A percentile compares a stretch with the other conserved stretches of the same genome.
Evolutionary conservation across 2,113 vertebrate genomes (phyloP).

Genomic region (Muscicapa adusta): DNA sequence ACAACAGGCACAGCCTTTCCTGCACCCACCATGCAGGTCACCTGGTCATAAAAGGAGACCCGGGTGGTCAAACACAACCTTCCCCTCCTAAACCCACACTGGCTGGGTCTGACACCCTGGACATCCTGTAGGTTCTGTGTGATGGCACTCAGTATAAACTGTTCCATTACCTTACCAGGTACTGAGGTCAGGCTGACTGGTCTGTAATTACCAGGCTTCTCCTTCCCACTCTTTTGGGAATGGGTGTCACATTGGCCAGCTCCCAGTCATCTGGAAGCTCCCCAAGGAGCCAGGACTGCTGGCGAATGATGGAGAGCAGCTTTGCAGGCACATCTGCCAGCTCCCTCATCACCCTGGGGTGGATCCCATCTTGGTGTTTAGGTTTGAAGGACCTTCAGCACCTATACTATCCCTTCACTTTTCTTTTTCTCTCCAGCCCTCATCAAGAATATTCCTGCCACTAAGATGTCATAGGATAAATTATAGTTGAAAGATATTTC

Average conservation of each 20-base stretch:
- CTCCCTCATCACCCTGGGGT: background rate
- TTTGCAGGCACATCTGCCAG: background rate
- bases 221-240: background rate
- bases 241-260: background rate
- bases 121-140: background rate
- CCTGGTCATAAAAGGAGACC: background rate
- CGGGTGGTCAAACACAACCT: background rate
- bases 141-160: background rate
- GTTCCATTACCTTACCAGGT: fast-evolving
- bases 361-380: background rate
- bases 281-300: background rate
- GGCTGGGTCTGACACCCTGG: background rate
- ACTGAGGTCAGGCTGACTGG: no score
- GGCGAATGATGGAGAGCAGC: fast-evolving
- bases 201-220: no score
- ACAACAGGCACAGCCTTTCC: background rate
- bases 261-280: background rate
- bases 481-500: background rate
- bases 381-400: background rate
- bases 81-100: background rate
- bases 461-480: background rate
- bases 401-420: background rate
- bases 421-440: background rate
- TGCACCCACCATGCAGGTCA: fast-evolving
- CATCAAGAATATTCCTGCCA: background rate